phyloP scores from a whole-genome alignment of 2,797 vertebrate genomes.

The Sebastes iracundus region DNA sequence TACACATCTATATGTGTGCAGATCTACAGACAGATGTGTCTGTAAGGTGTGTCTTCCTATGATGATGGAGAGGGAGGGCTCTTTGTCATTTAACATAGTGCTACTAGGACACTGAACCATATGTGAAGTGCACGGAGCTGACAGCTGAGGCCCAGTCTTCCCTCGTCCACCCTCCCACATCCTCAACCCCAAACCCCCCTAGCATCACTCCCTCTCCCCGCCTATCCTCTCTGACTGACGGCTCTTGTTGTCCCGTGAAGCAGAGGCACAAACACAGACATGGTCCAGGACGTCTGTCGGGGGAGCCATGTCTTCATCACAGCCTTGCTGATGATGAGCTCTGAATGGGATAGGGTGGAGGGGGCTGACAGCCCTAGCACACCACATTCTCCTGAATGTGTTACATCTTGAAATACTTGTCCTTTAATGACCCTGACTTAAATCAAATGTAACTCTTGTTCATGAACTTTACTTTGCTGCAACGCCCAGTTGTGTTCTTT shows the following conservation, averaged over 20 bases:
- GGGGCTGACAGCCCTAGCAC: slow-evolving; percentile 6
- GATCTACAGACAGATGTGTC: slow-evolving; percentile 46
- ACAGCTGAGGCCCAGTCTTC: slow-evolving; percentile 73
- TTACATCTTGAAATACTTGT: neutral
- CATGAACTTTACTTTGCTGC: neutral
- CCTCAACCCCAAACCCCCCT: slow-evolving; percentile 43
- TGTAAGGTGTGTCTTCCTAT: slow-evolving; percentile 59
- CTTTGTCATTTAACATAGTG: slow-evolving; percentile 75
- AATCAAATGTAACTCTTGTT: neutral
- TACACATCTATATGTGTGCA: slow-evolving; percentile 21
- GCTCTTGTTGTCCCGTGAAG: slow-evolving; percentile 61
- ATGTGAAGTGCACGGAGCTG: slow-evolving; percentile 70
- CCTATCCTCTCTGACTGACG: slow-evolving; percentile 62
- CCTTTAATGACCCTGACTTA: neutral
- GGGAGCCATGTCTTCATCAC: slow-evolving; percentile 66
- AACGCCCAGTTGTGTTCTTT: neutral
- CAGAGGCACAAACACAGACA: slow-evolving; percentile 59
- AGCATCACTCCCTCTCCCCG: slow-evolving; percentile 40
- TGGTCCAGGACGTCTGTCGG: slow-evolving; percentile 64
- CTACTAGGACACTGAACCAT: slow-evolving; percentile 73
- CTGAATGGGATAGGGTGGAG: slow-evolving; percentile 26
- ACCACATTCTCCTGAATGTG: slow-evolving; percentile 3
- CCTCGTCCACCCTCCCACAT: slow-evolving; percentile 55
- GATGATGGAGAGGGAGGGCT: slow-evolving; percentile 57
- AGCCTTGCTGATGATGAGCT: slow-evolving; percentile 58